These are phyloP conservation scores for Cantharis flavilabris DNA, from an alignment of 2,888 invertebrate species.

Conservation along the genomic window DNA sequence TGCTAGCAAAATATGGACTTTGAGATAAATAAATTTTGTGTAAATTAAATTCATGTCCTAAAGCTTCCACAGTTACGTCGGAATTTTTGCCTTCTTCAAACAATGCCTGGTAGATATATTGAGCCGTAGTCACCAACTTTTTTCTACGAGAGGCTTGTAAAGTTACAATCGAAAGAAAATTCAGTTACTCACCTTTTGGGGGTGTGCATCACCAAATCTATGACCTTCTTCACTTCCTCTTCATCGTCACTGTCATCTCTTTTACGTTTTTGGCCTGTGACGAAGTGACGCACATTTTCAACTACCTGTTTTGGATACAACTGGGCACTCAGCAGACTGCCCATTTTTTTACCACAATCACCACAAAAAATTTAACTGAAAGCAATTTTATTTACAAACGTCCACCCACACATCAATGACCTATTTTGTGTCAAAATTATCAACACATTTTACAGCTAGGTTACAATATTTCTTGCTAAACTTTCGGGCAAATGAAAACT, in stretches of 20 bases:
- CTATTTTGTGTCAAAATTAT: not conserved
- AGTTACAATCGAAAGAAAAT: not conserved
- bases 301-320: conserved; percentile 51
- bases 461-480: not conserved
- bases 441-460: not conserved
- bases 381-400: conserved; percentile 2
- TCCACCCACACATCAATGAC: conserved; percentile 6
- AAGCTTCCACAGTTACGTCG: conserved; percentile 72
- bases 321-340: conserved; percentile 52
- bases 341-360: conserved; percentile 50
- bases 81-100: conserved; percentile 77
- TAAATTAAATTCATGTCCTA: conserved; percentile 73
- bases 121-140: conserved; percentile 71
- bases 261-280: conserved; percentile 61
- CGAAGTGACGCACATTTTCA: conserved; percentile 55
- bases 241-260: conserved; percentile 58
- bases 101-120: conserved; percentile 78
- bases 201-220: conserved; percentile 63
- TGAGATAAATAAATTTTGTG: conserved; percentile 81
- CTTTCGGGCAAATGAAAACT: not conserved
- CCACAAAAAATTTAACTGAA: not conserved
- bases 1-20: conserved; percentile 79
- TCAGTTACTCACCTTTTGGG: conserved; percentile 63
- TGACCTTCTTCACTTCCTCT: conserved; percentile 58
- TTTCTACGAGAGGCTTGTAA: conserved; percentile 54